A percentile compares a stretch with the other conserved stretches of the same genome.
Evolutionary conservation across 2,888 invertebrate genomes (phyloP).

Genomic region (Nasonia oneida): DNA sequence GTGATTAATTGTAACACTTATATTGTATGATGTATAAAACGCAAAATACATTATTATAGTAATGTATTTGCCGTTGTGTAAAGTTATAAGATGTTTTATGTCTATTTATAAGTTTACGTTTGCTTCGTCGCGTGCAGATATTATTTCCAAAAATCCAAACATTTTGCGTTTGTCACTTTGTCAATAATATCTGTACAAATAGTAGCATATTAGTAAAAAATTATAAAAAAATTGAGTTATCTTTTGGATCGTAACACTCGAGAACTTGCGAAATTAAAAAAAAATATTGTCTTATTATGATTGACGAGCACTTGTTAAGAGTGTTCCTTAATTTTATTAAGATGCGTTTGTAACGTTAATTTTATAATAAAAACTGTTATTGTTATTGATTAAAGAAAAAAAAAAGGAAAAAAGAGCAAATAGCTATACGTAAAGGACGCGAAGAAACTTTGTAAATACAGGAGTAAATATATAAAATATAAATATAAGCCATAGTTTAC

Average conservation of each 20-base stretch:
- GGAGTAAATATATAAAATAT: conserved; percentile 59
- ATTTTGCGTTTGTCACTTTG: neutral
- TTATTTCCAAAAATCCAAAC: neutral
- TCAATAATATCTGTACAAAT: neutral
- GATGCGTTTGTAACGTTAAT: conserved; percentile 16
- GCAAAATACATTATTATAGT: neutral
- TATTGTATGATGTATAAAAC: neutral
- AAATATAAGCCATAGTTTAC: conserved; percentile 59
- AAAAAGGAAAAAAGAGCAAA: neutral
- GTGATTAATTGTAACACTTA: neutral
- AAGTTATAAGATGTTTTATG: conserved; percentile 4
- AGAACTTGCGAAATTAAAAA: neutral
- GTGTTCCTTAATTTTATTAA: neutral
- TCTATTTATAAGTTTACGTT: neutral
- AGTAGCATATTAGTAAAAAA: neutral
- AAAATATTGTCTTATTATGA: neutral
- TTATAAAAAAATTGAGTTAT: neutral
- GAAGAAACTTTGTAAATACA: conserved; percentile 60
- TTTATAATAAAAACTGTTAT: conserved; percentile 48
- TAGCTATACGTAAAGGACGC: conserved; percentile 52
- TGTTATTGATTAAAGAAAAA: conserved; percentile 47
- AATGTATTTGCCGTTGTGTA: neutral
- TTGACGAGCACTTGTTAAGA: neutral
- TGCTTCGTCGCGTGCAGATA: neutral
- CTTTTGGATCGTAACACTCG: neutral